A percentile compares a stretch with the other conserved stretches of the same genome.
These are phyloP conservation scores for Lucifuga dentata DNA, from an alignment of 2,113 vertebrate genomes.

Conservation along the genomic window DNA sequence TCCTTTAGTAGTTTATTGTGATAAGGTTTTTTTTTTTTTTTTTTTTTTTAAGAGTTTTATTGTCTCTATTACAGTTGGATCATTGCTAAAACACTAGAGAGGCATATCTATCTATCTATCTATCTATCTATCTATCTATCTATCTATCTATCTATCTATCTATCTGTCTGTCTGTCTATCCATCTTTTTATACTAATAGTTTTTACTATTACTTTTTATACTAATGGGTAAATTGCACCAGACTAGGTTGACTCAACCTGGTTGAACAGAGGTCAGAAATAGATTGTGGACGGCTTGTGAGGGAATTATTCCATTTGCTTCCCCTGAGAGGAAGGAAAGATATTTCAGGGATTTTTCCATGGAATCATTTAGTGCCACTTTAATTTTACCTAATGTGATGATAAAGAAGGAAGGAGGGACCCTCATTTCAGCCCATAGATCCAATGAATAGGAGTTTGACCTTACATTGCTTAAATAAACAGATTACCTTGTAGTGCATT, in stretches of 20 bases:
- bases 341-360: constrained; percentile 23
- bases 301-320: background rate
- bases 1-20: constrained; percentile 20
- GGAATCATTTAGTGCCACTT: constrained; percentile 3
- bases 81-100: constrained; percentile 10
- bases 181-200: no score
- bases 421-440: background rate
- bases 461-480: constrained; percentile 38
- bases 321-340: background rate
- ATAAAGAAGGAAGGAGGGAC: constrained; percentile 12
- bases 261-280: background rate
- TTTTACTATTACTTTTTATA: no score
- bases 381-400: constrained; percentile 32
- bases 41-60: no score
- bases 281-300: background rate
- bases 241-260: no score
- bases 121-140: no score
- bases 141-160: no score
- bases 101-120: background rate
- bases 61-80: background rate
- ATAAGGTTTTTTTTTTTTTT: no score
- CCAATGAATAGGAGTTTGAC: constrained; percentile 28
- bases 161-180: no score
- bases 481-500: constrained; percentile 40
- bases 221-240: no score